Base-by-base conservation (phyloP, 2,113 vertebrate genomes). In the Pleuronectes platessa region DNA sequence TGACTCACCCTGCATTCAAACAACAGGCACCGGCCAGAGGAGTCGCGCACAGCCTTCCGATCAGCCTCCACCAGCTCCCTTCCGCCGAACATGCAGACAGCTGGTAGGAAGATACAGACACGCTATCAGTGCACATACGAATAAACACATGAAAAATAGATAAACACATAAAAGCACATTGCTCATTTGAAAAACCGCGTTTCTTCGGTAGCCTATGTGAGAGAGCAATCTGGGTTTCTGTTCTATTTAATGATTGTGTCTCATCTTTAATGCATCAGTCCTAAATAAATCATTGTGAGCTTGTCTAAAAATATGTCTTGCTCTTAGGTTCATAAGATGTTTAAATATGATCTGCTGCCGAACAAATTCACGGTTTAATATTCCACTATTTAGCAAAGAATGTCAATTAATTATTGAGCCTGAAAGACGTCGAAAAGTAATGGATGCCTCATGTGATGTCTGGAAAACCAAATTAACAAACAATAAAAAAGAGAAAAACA, bases 1-100 rank as follows among this genome's bases (percentile, higher is more conserved):
- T 61, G 71, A 84, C 95, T 96, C 96, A 99, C 98, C 96, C 94
- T 96, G 91, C 98, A 99, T 82, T 98, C 95, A 91, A 97, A 97
- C n/a, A 98, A 93, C 90, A 96, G 92, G 84, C 98, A 99, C 40
- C 94, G 94, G 86, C 96, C 96, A 83, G 96, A 94, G 63, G 95
- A 93, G 74, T 96, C 97, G 76, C 95, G 96, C 68, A 97, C 94
- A 0, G 96, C 95, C 88, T 91, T 95, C 90, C 94, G 95, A 89
- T 97, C 95, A 81, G 96, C 96, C 83, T 98, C 97, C 92, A 97
- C 96, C 90, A 97, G 94, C 74, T 93, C 95, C 89, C 95, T 95
- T 76, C 96, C 96, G 87, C 95, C 95, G 90, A 98, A 98, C 61
- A 96, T 58, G 77, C 98, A 99, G 79, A 96, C 95, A 14, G 95